Evolutionary conservation across 2,888 invertebrate genomes (phyloP), one percentile per base, ranked within the genome.

Genomic region (Dicyrtomina minuta): DNA sequence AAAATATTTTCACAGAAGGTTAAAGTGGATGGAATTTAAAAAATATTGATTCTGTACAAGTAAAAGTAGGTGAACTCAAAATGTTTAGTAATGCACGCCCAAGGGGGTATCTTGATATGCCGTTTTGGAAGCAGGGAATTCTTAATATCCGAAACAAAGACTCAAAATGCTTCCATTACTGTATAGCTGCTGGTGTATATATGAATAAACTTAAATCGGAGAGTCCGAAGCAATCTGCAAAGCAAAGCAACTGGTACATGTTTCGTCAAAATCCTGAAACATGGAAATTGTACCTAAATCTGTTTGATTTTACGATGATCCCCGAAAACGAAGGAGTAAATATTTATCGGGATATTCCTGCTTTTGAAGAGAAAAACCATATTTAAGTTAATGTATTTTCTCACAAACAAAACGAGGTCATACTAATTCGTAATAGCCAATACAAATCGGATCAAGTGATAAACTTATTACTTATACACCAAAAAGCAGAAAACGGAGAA

Each of bases 381-480:
- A 13, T 61, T 8, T 8, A 3, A 10, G n/a, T 46, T 5, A 46
- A 44, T 61, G 26, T 61, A 20, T 46, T 61, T 24, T 44, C 44
- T 24, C 61, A 61, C 26, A 44, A 15, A n/a, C 1, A 1, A 2
- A 46, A 61, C 4, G 44, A 61, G 2, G 44, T 61, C 4, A 1
- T 61, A 0, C 10, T 61, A 26, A 24, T 61, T 17, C 20, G 26
- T 44, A 3, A 22, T 44, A 43, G 46, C 13, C 2, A 24, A 13
- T 8, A 26, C 12, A 61, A 61, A 26, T 61, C 44, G 13, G 12
- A 15, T 2, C 13, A 44, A 33, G 24, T 6, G 2, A 20, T 61
- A 24, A 61, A 61, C 44, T 46, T 61, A n/a, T 61, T 61, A 44
- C n/a, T 61, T n/a, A 61, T 59, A 8, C 13, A 43, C 10, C 5